Base-by-base conservation (phyloP, 2,113 vertebrate species). In the Aptenodytes patagonicus region DNA sequence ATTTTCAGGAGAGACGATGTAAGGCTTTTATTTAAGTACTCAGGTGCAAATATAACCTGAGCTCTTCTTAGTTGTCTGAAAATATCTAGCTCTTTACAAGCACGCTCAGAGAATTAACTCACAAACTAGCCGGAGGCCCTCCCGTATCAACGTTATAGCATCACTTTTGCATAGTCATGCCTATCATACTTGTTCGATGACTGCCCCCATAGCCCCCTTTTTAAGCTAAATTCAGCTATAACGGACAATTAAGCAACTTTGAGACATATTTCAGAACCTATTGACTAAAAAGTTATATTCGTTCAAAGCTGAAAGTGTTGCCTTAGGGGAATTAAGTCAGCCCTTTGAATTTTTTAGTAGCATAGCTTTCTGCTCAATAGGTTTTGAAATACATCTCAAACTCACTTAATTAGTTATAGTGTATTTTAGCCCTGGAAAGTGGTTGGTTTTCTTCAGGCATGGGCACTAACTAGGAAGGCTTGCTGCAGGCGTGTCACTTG, bases 321-420 rank as follows among this genome's bases (percentile, higher is more conserved):
- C 94, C 85, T 92, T 92, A 82, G 83, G 94, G 96, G 94, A 95
- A 95, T 95, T 94, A 95, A 95, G 34, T 78, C 66, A 79, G 54
- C 66, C 60, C 87, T 85, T 96, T 95, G 91, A 90, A 93, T 88
- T 91, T 91, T 94, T 96, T 83, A 95, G 81, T 40, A 93, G 62
- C 42, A 21, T 72, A 85, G 61, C 83, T 93, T 95, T 94, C 93
- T 94, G 80, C 75, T 93, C 92, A 94, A 94, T 89, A 85, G 80
- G 15, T 95, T 91, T 93, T 96, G 96, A 96, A 96, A 93, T 78
- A 86, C 6, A 34, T 92, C 91, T 97, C 90, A 86, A 86, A 83
- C n/a, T 78, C 77, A 72, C 62, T 96, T 93, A 90, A 70, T 93
- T 91, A 93, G 70, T 78, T 55, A 40, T 71, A 57, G 82, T 32